phyloP scores from a whole-genome alignment of 1,140 invertebrate genomes.

The Brachionus asplanchnoidis region DNA sequence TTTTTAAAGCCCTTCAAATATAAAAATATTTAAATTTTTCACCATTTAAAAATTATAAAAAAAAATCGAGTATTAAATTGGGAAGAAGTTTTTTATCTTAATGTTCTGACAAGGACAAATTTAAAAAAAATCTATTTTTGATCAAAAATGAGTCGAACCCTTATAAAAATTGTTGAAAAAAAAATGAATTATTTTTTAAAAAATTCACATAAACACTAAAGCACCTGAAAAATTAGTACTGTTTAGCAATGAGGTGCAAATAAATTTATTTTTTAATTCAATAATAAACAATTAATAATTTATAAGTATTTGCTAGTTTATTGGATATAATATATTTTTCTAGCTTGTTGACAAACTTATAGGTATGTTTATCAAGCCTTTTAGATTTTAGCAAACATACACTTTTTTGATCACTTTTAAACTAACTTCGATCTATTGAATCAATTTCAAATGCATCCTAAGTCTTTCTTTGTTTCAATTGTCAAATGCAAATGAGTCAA shows the following conservation, averaged over 20 bases:
- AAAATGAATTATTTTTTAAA: background rate
- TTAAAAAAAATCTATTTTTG: background rate
- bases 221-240: background rate
- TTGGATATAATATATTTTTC: background rate
- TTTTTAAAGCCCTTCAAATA: too few species aligned
- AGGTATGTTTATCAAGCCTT: background rate
- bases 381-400: background rate
- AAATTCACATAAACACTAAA: background rate
- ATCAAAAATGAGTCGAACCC: background rate
- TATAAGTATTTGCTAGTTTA: background rate
- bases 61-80: too few species aligned
- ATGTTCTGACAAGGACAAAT: background rate
- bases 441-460: background rate
- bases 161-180: background rate
- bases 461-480: background rate
- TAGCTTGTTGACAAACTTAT: background rate
- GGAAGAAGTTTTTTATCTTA: too few species aligned
- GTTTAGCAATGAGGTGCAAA: background rate
- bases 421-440: background rate
- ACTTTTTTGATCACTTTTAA: background rate
- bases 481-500: background rate
- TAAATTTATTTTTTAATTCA: background rate
- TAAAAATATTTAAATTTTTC: too few species aligned
- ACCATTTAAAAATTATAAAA: too few species aligned
- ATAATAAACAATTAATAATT: background rate